Evolutionary conservation across 92 coral and sea anemone species (phyloP).

Genomic region (Muricea muricata): DNA sequence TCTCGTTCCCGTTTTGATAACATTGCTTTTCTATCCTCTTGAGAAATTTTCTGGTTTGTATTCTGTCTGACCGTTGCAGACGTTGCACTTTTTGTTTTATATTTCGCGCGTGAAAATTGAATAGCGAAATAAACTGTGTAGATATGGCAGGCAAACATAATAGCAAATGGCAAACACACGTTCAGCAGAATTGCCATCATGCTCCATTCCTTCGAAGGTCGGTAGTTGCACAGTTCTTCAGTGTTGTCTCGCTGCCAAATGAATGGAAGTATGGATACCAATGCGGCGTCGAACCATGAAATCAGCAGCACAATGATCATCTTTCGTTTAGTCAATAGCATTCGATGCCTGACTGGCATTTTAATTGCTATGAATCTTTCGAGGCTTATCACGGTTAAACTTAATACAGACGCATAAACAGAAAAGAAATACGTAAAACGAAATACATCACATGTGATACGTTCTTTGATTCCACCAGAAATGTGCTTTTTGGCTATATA

Average conservation of each 20-base stretch:
- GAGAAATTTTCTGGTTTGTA: neutral
- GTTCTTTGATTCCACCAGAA: slow-evolving; percentile 17
- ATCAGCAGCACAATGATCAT: slow-evolving; percentile 62
- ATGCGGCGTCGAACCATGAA: slow-evolving; percentile 78
- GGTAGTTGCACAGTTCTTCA: slow-evolving; percentile 69
- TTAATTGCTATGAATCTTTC: slow-evolving; percentile 88
- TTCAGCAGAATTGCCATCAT: slow-evolving; percentile 79
- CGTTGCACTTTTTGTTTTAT: neutral
- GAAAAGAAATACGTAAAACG: slow-evolving; percentile 87
- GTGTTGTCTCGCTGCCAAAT: slow-evolving; percentile 65
- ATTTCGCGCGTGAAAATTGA: neutral
- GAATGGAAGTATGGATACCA: slow-evolving; percentile 84
- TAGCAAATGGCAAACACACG: slow-evolving; percentile 80
- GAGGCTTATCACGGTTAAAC: slow-evolving; percentile 84
- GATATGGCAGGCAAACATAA: slow-evolving; percentile 79
- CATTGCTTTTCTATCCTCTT: neutral
- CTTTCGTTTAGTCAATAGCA: slow-evolving; percentile 69
- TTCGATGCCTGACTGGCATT: slow-evolving; percentile 78
- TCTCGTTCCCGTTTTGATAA: slow-evolving; percentile 58
- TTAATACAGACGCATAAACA: slow-evolving; percentile 87
- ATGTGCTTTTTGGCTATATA: slow-evolving; percentile 86
- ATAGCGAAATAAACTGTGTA: slow-evolving; percentile 77
- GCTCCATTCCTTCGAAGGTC: slow-evolving; percentile 61
- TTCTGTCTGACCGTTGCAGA: neutral
- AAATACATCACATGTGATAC: slow-evolving; percentile 66